These are phyloP conservation scores for Hemicordylus capensis DNA, from an alignment of 2,113 vertebrate genomes.

Conservation along the genomic window DNA sequence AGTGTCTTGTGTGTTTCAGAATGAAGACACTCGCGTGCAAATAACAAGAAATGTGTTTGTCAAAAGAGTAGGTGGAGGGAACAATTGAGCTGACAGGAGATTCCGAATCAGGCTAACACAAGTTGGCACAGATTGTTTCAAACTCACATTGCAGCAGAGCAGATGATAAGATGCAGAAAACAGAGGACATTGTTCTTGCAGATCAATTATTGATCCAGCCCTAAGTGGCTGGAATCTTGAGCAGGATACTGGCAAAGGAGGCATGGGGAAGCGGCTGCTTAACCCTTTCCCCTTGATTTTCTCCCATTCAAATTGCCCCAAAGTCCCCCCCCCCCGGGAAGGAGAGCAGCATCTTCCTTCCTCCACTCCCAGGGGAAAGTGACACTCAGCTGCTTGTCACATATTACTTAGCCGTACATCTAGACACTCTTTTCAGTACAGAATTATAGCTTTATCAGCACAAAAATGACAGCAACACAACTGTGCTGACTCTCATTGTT, in stretches of 20 bases:
- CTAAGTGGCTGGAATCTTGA: neutral
- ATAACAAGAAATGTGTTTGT: too few species aligned
- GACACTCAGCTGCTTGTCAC: neutral
- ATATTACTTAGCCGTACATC: neutral
- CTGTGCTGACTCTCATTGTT: neutral
- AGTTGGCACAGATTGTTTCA: too few species aligned
- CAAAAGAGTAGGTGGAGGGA: too few species aligned
- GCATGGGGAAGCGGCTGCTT: neutral
- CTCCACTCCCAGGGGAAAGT: neutral
- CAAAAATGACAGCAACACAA: neutral
- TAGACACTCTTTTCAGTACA: neutral
- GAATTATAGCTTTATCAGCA: slow-evolving; percentile 9
- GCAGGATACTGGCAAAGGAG: too few species aligned
- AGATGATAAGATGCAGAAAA: too few species aligned
- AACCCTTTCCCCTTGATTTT: neutral
- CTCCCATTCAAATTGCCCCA: neutral
- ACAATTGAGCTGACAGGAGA: too few species aligned
- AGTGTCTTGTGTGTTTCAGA: too few species aligned
- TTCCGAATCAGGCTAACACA: too few species aligned
- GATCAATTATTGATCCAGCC: too few species aligned
- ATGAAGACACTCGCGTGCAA: too few species aligned
- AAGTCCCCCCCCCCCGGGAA: neutral
- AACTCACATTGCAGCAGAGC: too few species aligned
- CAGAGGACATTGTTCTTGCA: too few species aligned
- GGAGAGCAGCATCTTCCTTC: neutral